A percentile compares a stretch with the other conserved stretches of the same genome.
Evolutionary conservation across 1,140 invertebrate genomes (phyloP).

Genomic region (Carposina sasakii): DNA sequence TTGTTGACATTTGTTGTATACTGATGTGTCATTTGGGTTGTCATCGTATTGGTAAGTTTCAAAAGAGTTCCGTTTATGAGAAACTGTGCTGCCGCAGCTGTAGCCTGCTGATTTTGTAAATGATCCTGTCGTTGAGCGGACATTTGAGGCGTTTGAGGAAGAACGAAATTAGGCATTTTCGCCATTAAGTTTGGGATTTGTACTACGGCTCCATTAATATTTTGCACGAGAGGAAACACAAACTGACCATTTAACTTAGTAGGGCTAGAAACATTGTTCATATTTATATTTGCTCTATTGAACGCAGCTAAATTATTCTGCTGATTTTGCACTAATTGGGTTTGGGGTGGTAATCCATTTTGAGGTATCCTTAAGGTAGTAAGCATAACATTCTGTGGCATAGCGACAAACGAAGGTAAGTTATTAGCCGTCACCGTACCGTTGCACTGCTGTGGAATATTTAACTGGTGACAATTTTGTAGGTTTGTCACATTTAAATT

Average conservation of each 20-base stretch:
- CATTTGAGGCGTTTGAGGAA: constrained; percentile 53
- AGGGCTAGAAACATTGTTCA: constrained; percentile 65
- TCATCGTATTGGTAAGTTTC: constrained; percentile 61
- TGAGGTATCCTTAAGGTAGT: constrained; percentile 70
- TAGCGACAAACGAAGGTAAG: constrained; percentile 54
- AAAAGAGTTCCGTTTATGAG: constrained; percentile 68
- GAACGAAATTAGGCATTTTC: constrained; percentile 65
- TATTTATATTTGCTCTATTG: constrained; percentile 56
- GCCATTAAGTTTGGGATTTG: constrained; percentile 70
- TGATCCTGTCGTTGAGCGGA: constrained; percentile 53
- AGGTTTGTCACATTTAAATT: constrained; percentile 28
- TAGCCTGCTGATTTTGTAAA: constrained; percentile 59
- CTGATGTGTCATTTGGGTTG: constrained; percentile 42
- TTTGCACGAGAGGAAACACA: constrained; percentile 67
- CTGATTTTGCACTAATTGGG: constrained; percentile 43
- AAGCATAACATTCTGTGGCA: constrained; percentile 69
- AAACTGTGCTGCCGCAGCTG: constrained; percentile 59
- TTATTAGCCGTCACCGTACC: constrained; percentile 53
- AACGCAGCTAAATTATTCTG: constrained; percentile 51
- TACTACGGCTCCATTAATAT: constrained; percentile 66
- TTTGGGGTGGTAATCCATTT: constrained; percentile 53
- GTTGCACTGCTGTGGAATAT: constrained; percentile 52
- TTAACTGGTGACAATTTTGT: constrained; percentile 60
- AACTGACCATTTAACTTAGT: constrained; percentile 66
- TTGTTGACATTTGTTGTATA: constrained; percentile 53